These are phyloP conservation scores for Coelinius sp. DNA, from an alignment of 2,888 invertebrate species.

Conservation along the genomic window DNA sequence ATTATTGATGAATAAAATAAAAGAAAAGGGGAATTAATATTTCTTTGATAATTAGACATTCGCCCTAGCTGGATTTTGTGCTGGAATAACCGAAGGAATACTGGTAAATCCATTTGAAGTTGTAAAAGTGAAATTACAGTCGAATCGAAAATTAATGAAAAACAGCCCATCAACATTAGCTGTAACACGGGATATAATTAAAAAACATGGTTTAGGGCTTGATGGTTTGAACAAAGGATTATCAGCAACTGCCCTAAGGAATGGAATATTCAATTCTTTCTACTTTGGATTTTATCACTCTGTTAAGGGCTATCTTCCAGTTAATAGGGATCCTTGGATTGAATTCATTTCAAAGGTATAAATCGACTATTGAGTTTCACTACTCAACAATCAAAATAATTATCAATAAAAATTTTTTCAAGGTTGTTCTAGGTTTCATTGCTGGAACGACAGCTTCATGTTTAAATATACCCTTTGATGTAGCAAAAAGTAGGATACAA, in stretches of 20 bases:
- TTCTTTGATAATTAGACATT: no score
- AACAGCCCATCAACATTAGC: slow-evolving; percentile 83
- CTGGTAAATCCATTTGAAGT: slow-evolving; percentile 96
- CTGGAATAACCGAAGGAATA: slow-evolving; percentile 93
- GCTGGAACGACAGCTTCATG: slow-evolving; percentile 91
- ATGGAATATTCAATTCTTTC: slow-evolving; percentile 93
- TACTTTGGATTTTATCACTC: slow-evolving; percentile 97
- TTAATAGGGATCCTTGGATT: slow-evolving; percentile 77
- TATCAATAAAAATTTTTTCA: slow-evolving; percentile 24
- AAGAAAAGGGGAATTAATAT: slow-evolving; percentile 14
- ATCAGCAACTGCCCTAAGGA: slow-evolving; percentile 89
- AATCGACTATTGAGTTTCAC: no score
- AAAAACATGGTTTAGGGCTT: slow-evolving; percentile 83
- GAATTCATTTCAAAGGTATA: slow-evolving; percentile 81
- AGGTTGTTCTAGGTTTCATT: slow-evolving; percentile 84
- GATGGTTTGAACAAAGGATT: slow-evolving; percentile 89
- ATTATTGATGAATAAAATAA: not conserved
- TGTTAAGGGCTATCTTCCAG: slow-evolving; percentile 82
- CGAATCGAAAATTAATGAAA: slow-evolving; percentile 78
- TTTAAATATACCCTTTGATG: slow-evolving; percentile 95
- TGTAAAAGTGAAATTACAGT: slow-evolving; percentile 91
- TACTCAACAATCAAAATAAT: no score
- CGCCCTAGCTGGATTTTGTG: slow-evolving; percentile 88
- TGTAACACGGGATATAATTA: slow-evolving; percentile 85
- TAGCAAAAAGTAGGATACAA: slow-evolving; percentile 95